A percentile compares a stretch with the other conserved stretches of the same genome.
phyloP scores from a whole-genome alignment of 2,888 invertebrate species.

The Amphipoea oculea region DNA sequence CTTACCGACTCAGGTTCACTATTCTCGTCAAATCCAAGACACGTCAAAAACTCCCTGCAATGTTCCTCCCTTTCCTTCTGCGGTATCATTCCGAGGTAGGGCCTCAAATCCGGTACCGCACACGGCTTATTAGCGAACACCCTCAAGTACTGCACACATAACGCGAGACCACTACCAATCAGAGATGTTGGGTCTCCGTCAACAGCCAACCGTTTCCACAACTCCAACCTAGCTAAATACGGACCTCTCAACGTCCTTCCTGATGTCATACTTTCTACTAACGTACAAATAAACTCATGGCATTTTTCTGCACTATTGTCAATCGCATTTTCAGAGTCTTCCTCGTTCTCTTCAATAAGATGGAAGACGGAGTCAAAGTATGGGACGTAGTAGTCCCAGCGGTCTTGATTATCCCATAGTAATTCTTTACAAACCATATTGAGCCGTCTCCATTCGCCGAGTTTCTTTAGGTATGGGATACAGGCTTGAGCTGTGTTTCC shows the following conservation, averaged over 20 bases:
- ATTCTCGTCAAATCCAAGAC: conserved; percentile 92
- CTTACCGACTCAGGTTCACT: conserved; percentile 91
- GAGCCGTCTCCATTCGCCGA: conserved; percentile 94
- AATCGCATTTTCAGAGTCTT: conserved; percentile 71
- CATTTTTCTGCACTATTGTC: conserved; percentile 87
- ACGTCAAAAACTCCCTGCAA: conserved; percentile 91
- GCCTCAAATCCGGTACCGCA: conserved; percentile 95
- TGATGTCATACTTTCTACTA: conserved; percentile 87
- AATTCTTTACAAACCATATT: conserved; percentile 94
- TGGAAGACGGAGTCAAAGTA: conserved; percentile 94
- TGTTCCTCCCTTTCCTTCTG: conserved; percentile 91
- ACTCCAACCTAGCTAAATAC: conserved; percentile 95
- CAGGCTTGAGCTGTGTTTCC: conserved; percentile 93
- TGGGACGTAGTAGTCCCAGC: conserved; percentile 94
- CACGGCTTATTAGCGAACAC: conserved; percentile 97
- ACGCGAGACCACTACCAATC: conserved; percentile 92
- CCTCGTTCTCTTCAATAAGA: conserved; percentile 85
- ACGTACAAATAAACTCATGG: conserved; percentile 85
- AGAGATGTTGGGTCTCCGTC: conserved; percentile 89
- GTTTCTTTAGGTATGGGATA: conserved; percentile 93
- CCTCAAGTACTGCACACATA: conserved; percentile 94
- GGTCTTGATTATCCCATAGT: conserved; percentile 93
- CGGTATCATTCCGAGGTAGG: conserved; percentile 93
- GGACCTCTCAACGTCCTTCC: conserved; percentile 93
- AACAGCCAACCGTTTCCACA: conserved; percentile 91